Evolutionary conservation across 2,888 invertebrate genomes (phyloP).

Genomic region (Agrotis clavis): DNA sequence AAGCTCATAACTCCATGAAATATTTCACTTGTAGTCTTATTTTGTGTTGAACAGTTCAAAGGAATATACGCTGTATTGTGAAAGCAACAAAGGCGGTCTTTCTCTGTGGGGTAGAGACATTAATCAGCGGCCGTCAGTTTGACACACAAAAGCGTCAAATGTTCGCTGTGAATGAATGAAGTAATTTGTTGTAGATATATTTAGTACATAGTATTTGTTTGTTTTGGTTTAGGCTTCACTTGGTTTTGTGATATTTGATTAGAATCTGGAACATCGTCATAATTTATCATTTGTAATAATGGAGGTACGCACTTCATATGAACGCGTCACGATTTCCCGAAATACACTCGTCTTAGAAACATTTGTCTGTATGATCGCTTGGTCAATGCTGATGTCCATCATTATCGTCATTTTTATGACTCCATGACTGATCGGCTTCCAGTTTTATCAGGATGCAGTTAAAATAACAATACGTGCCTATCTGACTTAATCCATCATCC

Average conservation of each 20-base stretch:
- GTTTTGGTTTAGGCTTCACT: conserved; percentile 41
- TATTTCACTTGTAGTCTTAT: conserved; percentile 43
- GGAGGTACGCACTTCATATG: neutral
- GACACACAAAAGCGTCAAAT: conserved; percentile 66
- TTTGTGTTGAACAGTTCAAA: conserved; percentile 38
- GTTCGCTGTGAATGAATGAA: conserved; percentile 62
- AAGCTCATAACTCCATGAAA: conserved; percentile 54
- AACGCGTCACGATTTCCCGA: neutral
- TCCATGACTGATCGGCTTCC: too few relatives aligned
- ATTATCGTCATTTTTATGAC: too few relatives aligned
- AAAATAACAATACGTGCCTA: too few relatives aligned
- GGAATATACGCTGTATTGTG: conserved; percentile 49
- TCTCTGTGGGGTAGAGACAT: conserved; percentile 45
- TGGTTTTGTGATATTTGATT: conserved; percentile 46
- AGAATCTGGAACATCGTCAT: conserved; percentile 15
- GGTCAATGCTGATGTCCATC: too few relatives aligned
- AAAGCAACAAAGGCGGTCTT: conserved; percentile 34
- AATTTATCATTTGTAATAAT: conserved; percentile 32
- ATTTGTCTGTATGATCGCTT: too few relatives aligned
- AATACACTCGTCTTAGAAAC: too few relatives aligned
- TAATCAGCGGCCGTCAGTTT: conserved; percentile 61
- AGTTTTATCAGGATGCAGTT: too few relatives aligned
- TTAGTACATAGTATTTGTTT: conserved; percentile 48
- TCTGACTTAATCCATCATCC: too few relatives aligned
- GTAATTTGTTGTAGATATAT: conserved; percentile 64